Evolutionary conservation across 2,113 vertebrate species (phyloP).

Genomic region (Irena cyanogastra): DNA sequence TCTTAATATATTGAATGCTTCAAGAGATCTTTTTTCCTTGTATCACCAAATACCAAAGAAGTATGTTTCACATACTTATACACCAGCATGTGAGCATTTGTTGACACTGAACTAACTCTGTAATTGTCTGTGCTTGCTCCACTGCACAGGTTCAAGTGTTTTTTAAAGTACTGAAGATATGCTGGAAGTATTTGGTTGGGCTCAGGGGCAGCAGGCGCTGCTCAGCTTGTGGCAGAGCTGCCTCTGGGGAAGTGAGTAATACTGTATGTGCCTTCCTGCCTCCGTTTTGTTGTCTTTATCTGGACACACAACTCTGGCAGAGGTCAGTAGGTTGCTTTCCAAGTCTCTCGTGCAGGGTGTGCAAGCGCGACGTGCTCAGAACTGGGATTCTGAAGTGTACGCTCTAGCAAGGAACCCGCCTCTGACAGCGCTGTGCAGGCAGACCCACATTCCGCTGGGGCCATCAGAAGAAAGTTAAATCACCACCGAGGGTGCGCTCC

Average conservation of each 20-base stretch:
- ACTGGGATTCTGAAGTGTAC: accelerated
- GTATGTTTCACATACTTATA: background rate
- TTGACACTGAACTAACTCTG: background rate
- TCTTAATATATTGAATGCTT: background rate
- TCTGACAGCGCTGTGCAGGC: accelerated
- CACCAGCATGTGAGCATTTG: background rate
- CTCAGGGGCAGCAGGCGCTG: background rate
- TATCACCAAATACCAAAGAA: background rate
- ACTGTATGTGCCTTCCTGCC: background rate
- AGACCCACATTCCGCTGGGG: accelerated
- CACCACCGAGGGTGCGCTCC: accelerated
- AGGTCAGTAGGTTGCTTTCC: background rate
- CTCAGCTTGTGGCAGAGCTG: background rate
- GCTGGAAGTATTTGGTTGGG: background rate
- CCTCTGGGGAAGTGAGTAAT: background rate
- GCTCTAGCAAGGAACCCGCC: accelerated
- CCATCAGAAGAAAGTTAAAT: background rate
- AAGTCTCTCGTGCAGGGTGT: background rate
- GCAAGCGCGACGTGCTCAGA: background rate
- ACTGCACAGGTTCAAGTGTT: background rate
- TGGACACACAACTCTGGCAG: background rate
- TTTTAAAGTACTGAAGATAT: background rate
- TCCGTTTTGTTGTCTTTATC: background rate
- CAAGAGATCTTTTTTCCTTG: background rate
- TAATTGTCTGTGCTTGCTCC: background rate